phyloP scores from a whole-genome alignment of 2,797 vertebrate species.

The Phataginus tricuspis region DNA sequence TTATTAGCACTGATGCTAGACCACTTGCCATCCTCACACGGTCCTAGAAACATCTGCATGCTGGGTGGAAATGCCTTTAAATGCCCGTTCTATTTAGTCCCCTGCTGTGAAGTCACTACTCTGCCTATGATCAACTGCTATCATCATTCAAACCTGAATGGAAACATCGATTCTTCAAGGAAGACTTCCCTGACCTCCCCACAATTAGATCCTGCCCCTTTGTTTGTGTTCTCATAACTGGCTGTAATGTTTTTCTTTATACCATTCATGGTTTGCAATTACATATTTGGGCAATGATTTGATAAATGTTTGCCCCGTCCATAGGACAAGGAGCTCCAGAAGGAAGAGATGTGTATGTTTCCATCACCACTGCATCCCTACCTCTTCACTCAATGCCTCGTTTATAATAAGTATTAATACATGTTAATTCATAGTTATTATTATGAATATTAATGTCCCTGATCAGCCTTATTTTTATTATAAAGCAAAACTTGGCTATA shows the following conservation, averaged over 20 bases:
- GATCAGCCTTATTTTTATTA: constrained; percentile 17
- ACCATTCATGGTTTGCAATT: not conserved
- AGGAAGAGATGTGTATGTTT: not conserved
- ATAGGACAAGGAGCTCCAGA: not conserved
- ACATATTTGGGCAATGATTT: constrained; percentile 16
- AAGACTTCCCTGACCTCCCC: constrained; percentile 11
- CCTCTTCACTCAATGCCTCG: not conserved
- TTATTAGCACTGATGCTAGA: not conserved
- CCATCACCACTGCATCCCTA: not conserved
- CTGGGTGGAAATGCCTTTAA: not conserved
- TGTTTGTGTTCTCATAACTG: constrained; percentile 35
- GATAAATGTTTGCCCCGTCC: not conserved
- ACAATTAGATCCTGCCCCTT: constrained; percentile 38
- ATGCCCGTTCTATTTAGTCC: not conserved
- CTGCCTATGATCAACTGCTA: not conserved
- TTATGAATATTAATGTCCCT: not conserved
- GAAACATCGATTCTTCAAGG: constrained; percentile 34
- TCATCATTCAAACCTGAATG: constrained; percentile 36
- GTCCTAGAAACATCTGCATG: not conserved
- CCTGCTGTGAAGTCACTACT: not conserved
- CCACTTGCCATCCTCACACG: not conserved
- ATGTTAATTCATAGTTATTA: not conserved
- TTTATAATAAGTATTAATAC: not conserved
- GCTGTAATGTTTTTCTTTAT: constrained; percentile 1
- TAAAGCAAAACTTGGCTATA: not conserved